Conservation (phyloP, 2,113 vertebrate species). For the Hypanus sabinus region DNA sequence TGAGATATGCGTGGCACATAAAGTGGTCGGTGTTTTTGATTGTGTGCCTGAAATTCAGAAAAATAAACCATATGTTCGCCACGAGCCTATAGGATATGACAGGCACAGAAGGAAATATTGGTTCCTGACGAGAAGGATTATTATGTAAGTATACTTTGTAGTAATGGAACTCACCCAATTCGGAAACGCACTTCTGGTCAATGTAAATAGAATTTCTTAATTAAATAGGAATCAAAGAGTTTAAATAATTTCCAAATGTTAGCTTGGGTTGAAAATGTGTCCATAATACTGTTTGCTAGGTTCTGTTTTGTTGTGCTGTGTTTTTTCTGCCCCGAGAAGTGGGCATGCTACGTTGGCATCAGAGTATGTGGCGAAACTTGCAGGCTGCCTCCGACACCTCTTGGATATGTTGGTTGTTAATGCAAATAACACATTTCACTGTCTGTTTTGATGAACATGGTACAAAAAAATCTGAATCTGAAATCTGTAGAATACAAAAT, state of each 20-base stretch:
- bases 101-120: conserved; percentile 90
- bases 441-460: no score
- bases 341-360: no score
- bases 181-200: background rate
- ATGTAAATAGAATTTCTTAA: background rate
- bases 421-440: no score
- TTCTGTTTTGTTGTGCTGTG: no score
- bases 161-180: background rate
- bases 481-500: no score
- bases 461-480: no score
- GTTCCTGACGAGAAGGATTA: conserved; percentile 91
- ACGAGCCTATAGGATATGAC: conserved; percentile 93
- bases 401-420: no score
- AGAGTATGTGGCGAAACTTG: no score
- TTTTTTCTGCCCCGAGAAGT: no score
- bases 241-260: background rate
- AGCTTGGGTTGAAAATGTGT: background rate
- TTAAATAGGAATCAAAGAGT: background rate
- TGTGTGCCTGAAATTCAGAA: conserved; percentile 91
- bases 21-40: conserved; percentile 91
- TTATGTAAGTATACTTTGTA: conserved; percentile 74
- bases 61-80: conserved; percentile 86
- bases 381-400: no score
- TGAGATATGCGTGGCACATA: conserved; percentile 90
- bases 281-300: background rate